Base-by-base conservation (phyloP, 2,888 invertebrate species). In the Tromatobia lineatoria region DNA sequence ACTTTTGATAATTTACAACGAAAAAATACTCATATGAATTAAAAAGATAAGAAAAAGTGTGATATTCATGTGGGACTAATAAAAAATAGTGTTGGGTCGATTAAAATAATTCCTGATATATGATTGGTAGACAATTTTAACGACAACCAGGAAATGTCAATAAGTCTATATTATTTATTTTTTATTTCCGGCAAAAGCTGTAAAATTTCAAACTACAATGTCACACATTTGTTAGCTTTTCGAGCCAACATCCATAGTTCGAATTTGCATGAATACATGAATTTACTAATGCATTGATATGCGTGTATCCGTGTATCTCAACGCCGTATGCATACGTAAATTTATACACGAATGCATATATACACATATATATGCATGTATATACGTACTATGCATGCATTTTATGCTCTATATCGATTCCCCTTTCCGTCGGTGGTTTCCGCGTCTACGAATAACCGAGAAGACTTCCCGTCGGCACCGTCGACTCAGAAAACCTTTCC, bases 401-500 rank as follows among this genome's bases (percentile, higher is more conserved):
- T 74, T 61, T 52, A 75, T 52, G 47, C 61, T 15, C 74, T 64
- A 75, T 52, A 75, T 75, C 64, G 74, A 64, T 64, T 64, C n/a
- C 64, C 47, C 20, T 25, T 47, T 13, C 47, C 29, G 8, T 10
- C 52, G 61, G 74, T 52, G 78, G 74, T 84, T 84, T 81, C 81
- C 84, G 74, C 77, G 66, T 80, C 81, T 84, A 64, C 84, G 84
- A 84, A 81, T 70, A 84, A 75, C 74, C 61, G 25, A 70, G 74
- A 83, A 84, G 81, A 84, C 77, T 84, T 69, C 64, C 78, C 77
- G 74, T 83, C 76, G 66, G 50, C 50, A 47, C 38, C n/a, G 23
- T 66, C 47, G 73, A 75, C 74, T 59, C 77, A 25, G 74, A 84
- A 84, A 77, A 74, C 57, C 64, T 70, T 45, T 47, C 47, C 45